Evolutionary conservation across 1,140 invertebrate species (phyloP), one percentile per base, ranked within the genome.

Genomic region (Planococcus citri): DNA sequence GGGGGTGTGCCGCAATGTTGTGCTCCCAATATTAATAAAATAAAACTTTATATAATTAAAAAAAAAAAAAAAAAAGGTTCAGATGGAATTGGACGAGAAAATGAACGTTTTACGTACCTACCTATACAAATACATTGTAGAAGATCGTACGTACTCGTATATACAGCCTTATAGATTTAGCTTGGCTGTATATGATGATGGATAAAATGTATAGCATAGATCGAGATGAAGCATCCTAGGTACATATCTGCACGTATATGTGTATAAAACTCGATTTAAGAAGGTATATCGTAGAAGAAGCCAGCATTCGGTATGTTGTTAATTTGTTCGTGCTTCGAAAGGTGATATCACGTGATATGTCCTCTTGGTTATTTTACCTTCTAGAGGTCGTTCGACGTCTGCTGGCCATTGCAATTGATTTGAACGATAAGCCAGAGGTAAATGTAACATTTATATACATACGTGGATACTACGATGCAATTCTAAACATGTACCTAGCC

Each of bases 401-500:
- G n/a, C 41, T 20, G n/a, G 17, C 41, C 41, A 20, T 51, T 51
- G 41, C 41, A 51, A 51, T 51, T 17, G 41, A 51, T 51, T 51
- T 51, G 41, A 51, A 51, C 41, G 41, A 51, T 51, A 51, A 51
- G 41, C 41, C n/a, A n/a, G 12, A 51, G 41, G 12, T 51, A 51
- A 51, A 51, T 51, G 41, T 51, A 51, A 51, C 41, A 51, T 51
- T 51, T 51, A 51, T n/a, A n/a, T n/a, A n/a, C n/a, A n/a, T 51
- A 33, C 29, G 41, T 51, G 41, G n/a, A 51, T 51, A n/a, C n/a
- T n/a, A n/a, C 41, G 12, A 51, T 51, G 41, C 41, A 20, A 51
- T 51, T 51, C 41, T 17, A 51, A 51, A 51, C 41, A 51, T 51
- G 41, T 33, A 33, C 29, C 41, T n/a, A n/a, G n/a, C n/a, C n/a